Base-by-base conservation (phyloP, 1,140 invertebrate genomes). In the Neomicropteryx cornuta region DNA sequence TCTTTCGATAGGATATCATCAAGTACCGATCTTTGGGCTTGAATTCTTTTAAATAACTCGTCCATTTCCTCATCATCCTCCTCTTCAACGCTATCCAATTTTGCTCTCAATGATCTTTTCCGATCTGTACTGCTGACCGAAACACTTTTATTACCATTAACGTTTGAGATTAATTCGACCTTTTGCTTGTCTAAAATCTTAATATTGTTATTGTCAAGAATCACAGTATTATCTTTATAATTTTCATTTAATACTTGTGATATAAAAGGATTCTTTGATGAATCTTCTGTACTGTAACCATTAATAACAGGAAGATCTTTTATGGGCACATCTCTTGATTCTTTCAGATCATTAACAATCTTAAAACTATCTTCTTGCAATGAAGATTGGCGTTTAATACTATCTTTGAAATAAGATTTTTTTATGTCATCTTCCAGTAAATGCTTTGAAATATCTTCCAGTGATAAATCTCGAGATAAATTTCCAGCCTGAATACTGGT, bases 1-100 rank as follows among this genome's bases (percentile, higher is more conserved):
- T 77, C 72, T 50, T 74, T 69, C 53, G 72, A 73, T 39, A 79
- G 58, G 45, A 82, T 79, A 56, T 82, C 77, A 43, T 76, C 76
- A 45, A 82, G 63, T 47, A 78, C 72, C 54, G 72, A 77, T 52
- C 78, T 70, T 54, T 83, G 77, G 48, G 71, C 71, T 55, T 77
- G 71, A 44, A 77, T 75, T 43, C 76, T 67, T 51, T 66, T 70
- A 16, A 82, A 63, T 30, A 82, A 60, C 39, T 68, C 71, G 53
- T 77, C 75, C 42, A 80, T 60, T 22, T 71, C 67, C 24, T 72
- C 68, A 49, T 78, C 75, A 2, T 56, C 48, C 20, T 66, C 63
- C 29, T 72, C 70, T 31, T 70, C 69, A 14, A 69, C 62, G 27
- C 43, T 56, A 43, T 51, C 51, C 31, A 63, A 39, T 47, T 55